Percentiles rank a stretch among this genome's conserved stretches.
Evolutionary conservation across 1,140 invertebrate genomes (phyloP).

Genomic region (Cyclina sinensis): DNA sequence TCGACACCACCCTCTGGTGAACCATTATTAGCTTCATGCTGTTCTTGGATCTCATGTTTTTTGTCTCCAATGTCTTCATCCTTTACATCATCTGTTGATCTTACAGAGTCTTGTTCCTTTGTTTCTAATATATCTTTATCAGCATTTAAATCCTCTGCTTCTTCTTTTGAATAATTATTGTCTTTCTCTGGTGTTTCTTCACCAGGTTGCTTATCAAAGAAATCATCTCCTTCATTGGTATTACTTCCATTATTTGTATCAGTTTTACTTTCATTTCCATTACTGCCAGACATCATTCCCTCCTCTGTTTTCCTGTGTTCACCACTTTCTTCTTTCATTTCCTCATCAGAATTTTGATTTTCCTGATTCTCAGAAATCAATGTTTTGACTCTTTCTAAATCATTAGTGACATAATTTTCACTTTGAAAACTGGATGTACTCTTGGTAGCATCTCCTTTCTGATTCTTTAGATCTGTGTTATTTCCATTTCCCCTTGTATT

Average conservation of each 20-base stretch:
- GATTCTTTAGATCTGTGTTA: constrained; percentile 27
- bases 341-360: constrained; percentile 20
- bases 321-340: neutral
- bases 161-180: neutral
- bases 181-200: neutral
- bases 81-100: constrained; percentile 47
- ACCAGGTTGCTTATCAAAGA: constrained; percentile 5
- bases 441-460: constrained; percentile 19
- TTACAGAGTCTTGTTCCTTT: constrained; percentile 24
- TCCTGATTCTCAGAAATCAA: constrained; percentile 58
- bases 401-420: constrained; percentile 27
- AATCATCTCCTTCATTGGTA: constrained; percentile 18
- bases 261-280: constrained; percentile 18
- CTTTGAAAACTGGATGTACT: constrained; percentile 30
- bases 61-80: constrained; percentile 36
- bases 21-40: neutral
- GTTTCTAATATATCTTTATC: neutral
- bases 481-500: neutral
- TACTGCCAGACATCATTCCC: neutral
- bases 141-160: neutral
- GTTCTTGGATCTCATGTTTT: neutral
- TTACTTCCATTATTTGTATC: neutral
- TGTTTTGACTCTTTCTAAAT: constrained; percentile 63
- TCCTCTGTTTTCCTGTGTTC: constrained; percentile 3
- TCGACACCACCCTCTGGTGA: neutral